Conservation (phyloP, 2,797 vertebrate species). For the Amblyraja radiata region DNA sequence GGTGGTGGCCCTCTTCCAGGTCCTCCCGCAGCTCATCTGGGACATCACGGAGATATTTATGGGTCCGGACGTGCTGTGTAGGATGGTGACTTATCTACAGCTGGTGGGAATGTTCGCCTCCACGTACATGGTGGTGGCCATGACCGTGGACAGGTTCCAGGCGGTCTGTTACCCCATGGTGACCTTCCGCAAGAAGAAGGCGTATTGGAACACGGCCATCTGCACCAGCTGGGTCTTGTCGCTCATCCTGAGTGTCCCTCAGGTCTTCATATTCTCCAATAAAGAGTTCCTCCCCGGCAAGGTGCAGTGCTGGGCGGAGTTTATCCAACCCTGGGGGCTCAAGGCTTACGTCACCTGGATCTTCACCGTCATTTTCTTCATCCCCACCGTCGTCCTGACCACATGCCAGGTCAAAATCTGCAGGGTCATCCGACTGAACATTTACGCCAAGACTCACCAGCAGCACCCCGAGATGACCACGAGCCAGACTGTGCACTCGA, state of each 20-base stretch:
- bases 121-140: conserved; percentile 55
- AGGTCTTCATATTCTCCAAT: conserved; percentile 59
- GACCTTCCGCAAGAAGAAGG: conserved; percentile 54
- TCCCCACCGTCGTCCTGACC: conserved; percentile 49
- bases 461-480: conserved; percentile 44
- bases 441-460: conserved; percentile 48
- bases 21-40: conserved; percentile 56
- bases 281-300: conserved; percentile 53
- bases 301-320: conserved; percentile 54
- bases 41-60: conserved; percentile 55
- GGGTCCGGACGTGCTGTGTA: conserved; percentile 55
- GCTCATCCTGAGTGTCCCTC: conserved; percentile 52
- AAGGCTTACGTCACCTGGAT: conserved; percentile 55
- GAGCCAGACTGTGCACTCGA: conserved; percentile 45
- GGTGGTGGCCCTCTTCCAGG: conserved; percentile 56
- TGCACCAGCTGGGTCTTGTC: conserved; percentile 53
- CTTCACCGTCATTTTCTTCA: conserved; percentile 55
- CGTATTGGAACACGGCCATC: conserved; percentile 53
- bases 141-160: conserved; percentile 55
- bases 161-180: conserved; percentile 52
- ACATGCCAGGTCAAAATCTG: conserved; percentile 54
- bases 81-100: conserved; percentile 54
- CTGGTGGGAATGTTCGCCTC: conserved; percentile 56
- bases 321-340: conserved; percentile 51
- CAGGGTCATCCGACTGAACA: conserved; percentile 52